Evolutionary conservation across 2,113 vertebrate species (phyloP), one percentile per base, ranked within the genome.

Genomic region (Megaptera novaeangliae): DNA sequence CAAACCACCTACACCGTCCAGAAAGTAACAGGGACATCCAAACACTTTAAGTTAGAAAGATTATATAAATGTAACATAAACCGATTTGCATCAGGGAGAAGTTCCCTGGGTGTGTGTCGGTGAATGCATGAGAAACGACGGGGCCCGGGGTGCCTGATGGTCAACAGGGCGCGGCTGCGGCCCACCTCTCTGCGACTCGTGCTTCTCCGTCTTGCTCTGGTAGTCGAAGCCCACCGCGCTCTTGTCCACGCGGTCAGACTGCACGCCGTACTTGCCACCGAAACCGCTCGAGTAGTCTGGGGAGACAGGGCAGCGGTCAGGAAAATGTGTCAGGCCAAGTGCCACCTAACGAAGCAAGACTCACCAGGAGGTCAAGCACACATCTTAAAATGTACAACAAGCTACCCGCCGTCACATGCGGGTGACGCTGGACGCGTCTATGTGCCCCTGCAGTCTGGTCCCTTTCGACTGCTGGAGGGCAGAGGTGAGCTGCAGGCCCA

Each of bases 171-270:
- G 0, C 9, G 0, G 1, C 0, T 0, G 1, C 0, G 5, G 69
- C 98, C 59, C 39, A 99, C 99, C 99, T 99, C 99, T 99, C 99
- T 99, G 99, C 0, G 99, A 99, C 98, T 99, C 99, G 13, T 99
- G 99, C 86, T 99, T 99, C 98, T 99, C 99, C 0, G 99, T 99
- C 98, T 99, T 99, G 41, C 99, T 99, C 98, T 99, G 99, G 98
- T 99, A 99, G 98, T 99, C 99, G 41, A 99, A 99, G 91, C 99
- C 99, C 97, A 99, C 97, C 0, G 99, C 99, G 4, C 99, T 99
- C 98, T 99, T 99, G 99, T 99, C 99, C 98, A 99, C 99, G 5
- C 99, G 99, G 99, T 99, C 99, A 0, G 99, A 99, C 98, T 99
- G 99, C 5, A 99, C 99, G 0, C 99, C 99, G 0, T 99, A 99